These are phyloP conservation scores for Vandiemenella viatica DNA, from an alignment of 2,888 invertebrate species.

Conservation along the genomic window DNA sequence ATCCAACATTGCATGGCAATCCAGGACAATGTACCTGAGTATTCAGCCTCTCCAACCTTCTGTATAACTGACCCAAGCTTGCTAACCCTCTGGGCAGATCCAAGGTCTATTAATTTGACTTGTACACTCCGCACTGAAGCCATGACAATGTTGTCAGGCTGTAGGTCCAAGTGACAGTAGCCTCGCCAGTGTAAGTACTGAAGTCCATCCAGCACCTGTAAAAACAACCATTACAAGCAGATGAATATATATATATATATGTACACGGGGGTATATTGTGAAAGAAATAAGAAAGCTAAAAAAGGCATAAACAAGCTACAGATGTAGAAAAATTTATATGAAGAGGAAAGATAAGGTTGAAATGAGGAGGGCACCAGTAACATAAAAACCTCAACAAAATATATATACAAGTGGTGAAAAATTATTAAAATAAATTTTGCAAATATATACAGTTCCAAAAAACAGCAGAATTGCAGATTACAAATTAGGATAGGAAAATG, in stretches of 20 bases:
- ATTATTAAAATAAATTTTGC: neutral
- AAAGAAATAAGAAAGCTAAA: too few relatives aligned
- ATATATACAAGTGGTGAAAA: neutral
- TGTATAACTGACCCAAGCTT: conserved; percentile 61
- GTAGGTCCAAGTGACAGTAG: conserved; percentile 72
- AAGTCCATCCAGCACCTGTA: conserved; percentile 61
- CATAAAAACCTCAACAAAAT: neutral
- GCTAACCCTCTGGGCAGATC: conserved; percentile 66
- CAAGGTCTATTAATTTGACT: conserved; percentile 86
- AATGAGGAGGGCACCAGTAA: neutral
- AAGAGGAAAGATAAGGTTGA: neutral
- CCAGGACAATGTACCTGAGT: conserved; percentile 39
- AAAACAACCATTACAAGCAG: conserved; percentile 4
- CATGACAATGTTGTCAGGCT: conserved; percentile 93
- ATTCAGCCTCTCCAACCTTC: conserved; percentile 58
- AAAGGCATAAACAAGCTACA: neutral
- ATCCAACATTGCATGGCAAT: too few relatives aligned
- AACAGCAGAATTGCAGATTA: too few relatives aligned
- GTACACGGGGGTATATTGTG: too few relatives aligned
- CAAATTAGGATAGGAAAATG: too few relatives aligned
- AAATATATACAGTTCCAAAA: too few relatives aligned
- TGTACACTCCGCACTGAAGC: conserved; percentile 67
- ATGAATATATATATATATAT: neutral
- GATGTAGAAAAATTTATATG: neutral
- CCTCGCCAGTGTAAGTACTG: conserved; percentile 94